phyloP scores from a whole-genome alignment of 2,113 vertebrate species.

The Gallinago jamesoni region DNA sequence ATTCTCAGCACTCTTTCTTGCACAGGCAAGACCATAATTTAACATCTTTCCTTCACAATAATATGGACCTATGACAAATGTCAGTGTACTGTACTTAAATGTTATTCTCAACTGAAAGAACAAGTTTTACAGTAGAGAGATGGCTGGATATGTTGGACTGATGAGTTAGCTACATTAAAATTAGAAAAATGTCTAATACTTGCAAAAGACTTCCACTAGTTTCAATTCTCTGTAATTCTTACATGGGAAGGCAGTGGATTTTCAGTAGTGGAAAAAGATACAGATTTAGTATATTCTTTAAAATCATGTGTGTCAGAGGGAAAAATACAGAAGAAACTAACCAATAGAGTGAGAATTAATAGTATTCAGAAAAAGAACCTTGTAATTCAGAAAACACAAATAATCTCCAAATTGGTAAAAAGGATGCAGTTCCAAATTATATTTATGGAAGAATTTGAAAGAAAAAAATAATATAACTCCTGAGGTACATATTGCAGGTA shows the following conservation, averaged over 20 bases:
- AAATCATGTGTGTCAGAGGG: neutral
- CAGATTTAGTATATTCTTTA: neutral
- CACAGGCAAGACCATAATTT: neutral
- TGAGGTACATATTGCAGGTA: neutral
- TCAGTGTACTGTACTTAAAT: neutral
- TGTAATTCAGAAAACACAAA: neutral
- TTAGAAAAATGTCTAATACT: neutral
- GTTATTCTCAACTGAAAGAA: neutral
- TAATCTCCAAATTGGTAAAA: neutral
- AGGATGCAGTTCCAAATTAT: neutral
- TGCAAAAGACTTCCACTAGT: neutral
- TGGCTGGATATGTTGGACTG: neutral
- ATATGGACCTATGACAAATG: neutral
- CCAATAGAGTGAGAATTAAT: neutral
- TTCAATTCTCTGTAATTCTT: neutral
- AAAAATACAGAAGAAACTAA: neutral
- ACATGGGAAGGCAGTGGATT: neutral
- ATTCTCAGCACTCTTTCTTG: neutral
- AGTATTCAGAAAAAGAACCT: neutral
- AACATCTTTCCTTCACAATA: neutral
- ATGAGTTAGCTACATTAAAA: constrained; percentile 17
- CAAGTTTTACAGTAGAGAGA: neutral
- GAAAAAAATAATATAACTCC: neutral
- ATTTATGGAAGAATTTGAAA: neutral
- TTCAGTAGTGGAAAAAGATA: neutral